Conservation (phyloP, 2,113 vertebrate species). For the Sapayoa aenigma region DNA sequence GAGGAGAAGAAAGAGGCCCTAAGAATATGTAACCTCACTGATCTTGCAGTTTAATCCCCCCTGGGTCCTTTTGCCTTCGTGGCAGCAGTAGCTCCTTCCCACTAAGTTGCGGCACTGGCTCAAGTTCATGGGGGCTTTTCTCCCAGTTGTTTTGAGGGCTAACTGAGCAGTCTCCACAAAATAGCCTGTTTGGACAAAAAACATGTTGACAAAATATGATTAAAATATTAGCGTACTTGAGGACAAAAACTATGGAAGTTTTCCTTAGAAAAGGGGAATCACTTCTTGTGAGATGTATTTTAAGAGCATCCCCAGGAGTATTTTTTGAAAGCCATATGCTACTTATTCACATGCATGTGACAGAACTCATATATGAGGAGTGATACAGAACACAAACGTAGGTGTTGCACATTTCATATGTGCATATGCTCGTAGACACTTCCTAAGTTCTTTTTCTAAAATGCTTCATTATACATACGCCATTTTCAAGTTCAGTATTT, state of each 20-base stretch:
- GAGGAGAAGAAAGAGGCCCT: neutral
- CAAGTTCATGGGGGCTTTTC: neutral
- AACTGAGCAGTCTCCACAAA: neutral
- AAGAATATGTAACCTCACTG: neutral
- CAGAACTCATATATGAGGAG: conserved; percentile 53
- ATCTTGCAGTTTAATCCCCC: neutral
- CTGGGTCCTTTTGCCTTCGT: neutral
- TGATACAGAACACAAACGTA: conserved; percentile 47
- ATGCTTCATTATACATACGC: neutral
- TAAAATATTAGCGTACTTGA: neutral
- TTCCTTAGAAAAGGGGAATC: neutral
- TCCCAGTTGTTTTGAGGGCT: neutral
- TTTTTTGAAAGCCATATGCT: conserved; percentile 64
- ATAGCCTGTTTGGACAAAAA: neutral
- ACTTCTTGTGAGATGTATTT: conserved; percentile 43
- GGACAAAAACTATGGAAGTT: neutral
- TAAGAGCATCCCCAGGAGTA: conserved; percentile 29
- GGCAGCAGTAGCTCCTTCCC: neutral
- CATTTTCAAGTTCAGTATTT: conserved; percentile 23
- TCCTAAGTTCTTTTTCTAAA: conserved; percentile 9
- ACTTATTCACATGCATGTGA: conserved; percentile 51
- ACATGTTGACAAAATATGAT: fast-evolving
- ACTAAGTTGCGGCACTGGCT: neutral
- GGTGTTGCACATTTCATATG: conserved; percentile 56
- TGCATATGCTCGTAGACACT: conserved; percentile 32